phyloP scores from a whole-genome alignment of 1,140 invertebrate species.

The Zaprionus ghesquierei region DNA sequence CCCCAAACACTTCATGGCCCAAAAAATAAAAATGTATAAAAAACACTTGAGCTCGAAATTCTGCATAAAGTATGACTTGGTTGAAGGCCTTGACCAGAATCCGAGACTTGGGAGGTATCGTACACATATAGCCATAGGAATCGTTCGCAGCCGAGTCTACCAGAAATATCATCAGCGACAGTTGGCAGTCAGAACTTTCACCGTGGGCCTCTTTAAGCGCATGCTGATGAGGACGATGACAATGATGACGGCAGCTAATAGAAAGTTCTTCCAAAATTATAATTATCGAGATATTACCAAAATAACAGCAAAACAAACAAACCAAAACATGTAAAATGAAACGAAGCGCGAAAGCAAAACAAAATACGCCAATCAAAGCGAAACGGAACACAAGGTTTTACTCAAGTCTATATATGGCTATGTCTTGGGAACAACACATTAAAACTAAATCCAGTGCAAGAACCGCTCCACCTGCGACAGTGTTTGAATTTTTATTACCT shows the following conservation, averaged over 20 bases:
- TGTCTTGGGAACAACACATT: constrained; percentile 64
- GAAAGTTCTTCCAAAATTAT: constrained; percentile 75
- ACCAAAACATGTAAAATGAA: constrained; percentile 25
- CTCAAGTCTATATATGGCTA: constrained; percentile 5
- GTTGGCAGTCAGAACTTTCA: constrained; percentile 61
- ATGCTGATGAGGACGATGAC: constrained; percentile 71
- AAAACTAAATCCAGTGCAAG: constrained; percentile 78
- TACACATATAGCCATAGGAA: constrained; percentile 20
- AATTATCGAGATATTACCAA: constrained; percentile 70
- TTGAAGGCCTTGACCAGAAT: constrained; percentile 29
- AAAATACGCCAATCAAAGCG: constrained; percentile 12
- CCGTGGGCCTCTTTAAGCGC: constrained; percentile 60
- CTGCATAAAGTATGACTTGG: constrained; percentile 25
- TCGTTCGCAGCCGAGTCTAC: neutral
- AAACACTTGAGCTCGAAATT: constrained; percentile 53
- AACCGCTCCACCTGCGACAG: constrained; percentile 49
- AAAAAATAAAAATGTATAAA: constrained; percentile 27
- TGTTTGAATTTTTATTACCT: constrained; percentile 70
- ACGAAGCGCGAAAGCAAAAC: constrained; percentile 21
- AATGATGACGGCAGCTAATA: constrained; percentile 58
- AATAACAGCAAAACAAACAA: constrained; percentile 44
- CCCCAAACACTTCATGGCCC: constrained; percentile 38
- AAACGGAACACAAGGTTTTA: constrained; percentile 1
- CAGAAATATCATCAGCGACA: constrained; percentile 22
- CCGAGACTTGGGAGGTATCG: constrained; percentile 2